phyloP scores from a whole-genome alignment of 2,113 vertebrate genomes.

The Tupaia chinensis region DNA sequence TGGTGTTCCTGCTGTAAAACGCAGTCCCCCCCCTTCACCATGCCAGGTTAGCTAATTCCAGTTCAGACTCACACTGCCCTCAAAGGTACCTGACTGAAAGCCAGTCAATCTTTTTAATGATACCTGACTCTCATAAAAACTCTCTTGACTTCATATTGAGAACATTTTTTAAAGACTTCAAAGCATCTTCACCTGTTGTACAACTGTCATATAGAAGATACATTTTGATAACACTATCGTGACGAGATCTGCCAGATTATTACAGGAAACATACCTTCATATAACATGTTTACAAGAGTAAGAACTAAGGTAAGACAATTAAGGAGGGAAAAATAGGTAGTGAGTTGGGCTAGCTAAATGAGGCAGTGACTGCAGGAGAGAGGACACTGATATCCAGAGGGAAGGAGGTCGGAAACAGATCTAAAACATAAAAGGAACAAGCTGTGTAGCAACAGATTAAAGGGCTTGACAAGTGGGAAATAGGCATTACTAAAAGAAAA shows the following conservation, averaged over 20 bases:
- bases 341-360: neutral
- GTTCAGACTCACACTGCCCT: neutral
- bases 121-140: constrained; percentile 16
- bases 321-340: neutral
- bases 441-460: neutral
- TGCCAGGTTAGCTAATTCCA: constrained; percentile 24
- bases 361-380: neutral
- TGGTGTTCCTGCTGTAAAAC: neutral
- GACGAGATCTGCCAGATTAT: neutral
- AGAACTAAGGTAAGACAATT: neutral
- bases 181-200: neutral
- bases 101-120: constrained; percentile 1
- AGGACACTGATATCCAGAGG: neutral
- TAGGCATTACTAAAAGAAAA: constrained; percentile 48
- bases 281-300: constrained; percentile 7
- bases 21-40: neutral
- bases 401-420: neutral
- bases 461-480: neutral
- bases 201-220: constrained; percentile 20
- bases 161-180: neutral
- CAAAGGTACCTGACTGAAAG: neutral
- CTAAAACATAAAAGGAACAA: constrained; percentile 7
- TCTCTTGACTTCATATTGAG: neutral
- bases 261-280: constrained; percentile 7
- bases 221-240: neutral